These are phyloP conservation scores for Triplophysa rosa DNA, from an alignment of 2,113 vertebrate species.

Conservation along the genomic window DNA sequence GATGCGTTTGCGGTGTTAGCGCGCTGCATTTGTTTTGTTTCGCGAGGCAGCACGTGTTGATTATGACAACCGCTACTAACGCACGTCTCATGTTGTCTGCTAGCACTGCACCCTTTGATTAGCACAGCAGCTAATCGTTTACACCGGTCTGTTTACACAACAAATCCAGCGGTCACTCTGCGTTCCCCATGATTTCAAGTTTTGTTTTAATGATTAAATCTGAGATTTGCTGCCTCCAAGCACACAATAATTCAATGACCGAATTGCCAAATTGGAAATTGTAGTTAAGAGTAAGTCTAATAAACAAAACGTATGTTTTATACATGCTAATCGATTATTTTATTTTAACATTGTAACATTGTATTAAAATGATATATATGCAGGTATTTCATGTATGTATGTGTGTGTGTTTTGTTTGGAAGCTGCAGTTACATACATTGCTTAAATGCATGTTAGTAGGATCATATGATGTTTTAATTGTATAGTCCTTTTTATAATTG, in stretches of 20 bases:
- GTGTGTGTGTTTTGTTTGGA: not conserved
- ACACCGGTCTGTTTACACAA: not conserved
- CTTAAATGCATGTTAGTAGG: not conserved
- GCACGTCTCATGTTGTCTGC: conserved; percentile 35
- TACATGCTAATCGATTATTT: too few species aligned
- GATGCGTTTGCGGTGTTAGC: not conserved
- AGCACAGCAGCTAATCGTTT: conserved; percentile 36
- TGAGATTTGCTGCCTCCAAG: not conserved
- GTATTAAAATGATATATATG: too few species aligned
- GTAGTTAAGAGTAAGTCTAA: too few species aligned
- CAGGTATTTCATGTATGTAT: too few species aligned
- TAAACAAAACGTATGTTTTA: too few species aligned
- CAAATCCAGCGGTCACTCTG: not conserved
- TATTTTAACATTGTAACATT: too few species aligned
- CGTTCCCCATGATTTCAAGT: not conserved
- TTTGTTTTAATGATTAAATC: not conserved
- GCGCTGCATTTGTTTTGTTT: conserved; percentile 73
- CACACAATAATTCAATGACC: not conserved
- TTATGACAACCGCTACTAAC: conserved; percentile 52
- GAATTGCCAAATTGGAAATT: not conserved
- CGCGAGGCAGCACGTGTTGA: conserved; percentile 70
- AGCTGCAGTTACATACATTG: not conserved
- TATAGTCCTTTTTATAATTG: not conserved
- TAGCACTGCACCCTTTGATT: conserved; percentile 26
- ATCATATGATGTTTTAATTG: too few species aligned